Evolutionary conservation across 1,140 invertebrate genomes (phyloP), one percentile per base, ranked within the genome.

Genomic region (Papilio polyxenes): DNA sequence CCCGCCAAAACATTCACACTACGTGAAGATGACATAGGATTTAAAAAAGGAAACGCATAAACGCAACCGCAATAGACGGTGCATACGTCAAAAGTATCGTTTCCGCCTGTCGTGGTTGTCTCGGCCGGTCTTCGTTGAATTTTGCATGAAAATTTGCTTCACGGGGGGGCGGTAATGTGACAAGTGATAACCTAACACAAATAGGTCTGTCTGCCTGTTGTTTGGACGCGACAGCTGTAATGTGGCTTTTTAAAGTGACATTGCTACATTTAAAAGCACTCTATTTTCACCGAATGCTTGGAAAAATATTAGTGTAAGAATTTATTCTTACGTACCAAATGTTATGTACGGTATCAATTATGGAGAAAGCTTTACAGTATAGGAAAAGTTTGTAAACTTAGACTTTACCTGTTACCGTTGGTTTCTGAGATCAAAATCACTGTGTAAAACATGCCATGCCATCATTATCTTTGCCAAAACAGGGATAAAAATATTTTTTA

Each of bases 131-230:
- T 76, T 83, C 75, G 83, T 56, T 87, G 86, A 89, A 87, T 89
- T 91, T 90, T 90, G 90, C 89, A 91, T 91, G 85, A 86, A 87
- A 90, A 88, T 88, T 72, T 17, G 79, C 75, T 85, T 85, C 85
- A 82, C 83, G 83, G 31, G 82, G 75, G 84, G 81, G 80, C 82
- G 81, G 87, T 91, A 91, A 91, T 91, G 86, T 90, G 90, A 91
- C 90, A 90, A 87, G 89, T 83, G 90, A 91, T 85, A 89, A 89
- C 90, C 88, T 69, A 80, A 80, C 78, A 80, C 78, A 80, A 80
- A 80, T 80, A 80, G 56, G 56, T 23, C 44, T 80, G 78, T 80
- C 62, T 80, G 56, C n/a, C 59, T 76, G 40, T 48, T 75, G 44
- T 76, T 76, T 53, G 75, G 75, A 20, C 40, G 44, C 74, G 44